These are phyloP conservation scores for Drosophila obscura DNA, from an alignment of 1,140 invertebrate species.

Conservation along the genomic window DNA sequence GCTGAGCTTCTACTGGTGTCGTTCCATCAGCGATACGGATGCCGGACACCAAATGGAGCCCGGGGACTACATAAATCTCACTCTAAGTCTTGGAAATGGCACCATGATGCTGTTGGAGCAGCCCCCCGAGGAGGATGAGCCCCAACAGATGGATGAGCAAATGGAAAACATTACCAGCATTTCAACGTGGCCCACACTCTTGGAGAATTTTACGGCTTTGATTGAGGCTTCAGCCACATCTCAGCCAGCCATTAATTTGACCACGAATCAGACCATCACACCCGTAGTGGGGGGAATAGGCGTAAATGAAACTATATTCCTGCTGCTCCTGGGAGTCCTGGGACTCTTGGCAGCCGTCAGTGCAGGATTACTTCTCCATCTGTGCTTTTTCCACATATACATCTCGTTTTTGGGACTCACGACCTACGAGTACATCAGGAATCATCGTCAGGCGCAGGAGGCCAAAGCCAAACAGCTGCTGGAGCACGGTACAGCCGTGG, in stretches of 20 bases:
- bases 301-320: conserved; percentile 86
- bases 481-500: conserved; percentile 32
- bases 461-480: conserved; percentile 65
- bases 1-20: conserved; percentile 84
- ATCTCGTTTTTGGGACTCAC: conserved; percentile 93
- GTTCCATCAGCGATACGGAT: conserved; percentile 1
- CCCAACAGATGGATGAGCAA: conserved; percentile 18
- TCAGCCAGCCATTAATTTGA: conserved; percentile 6
- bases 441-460: conserved; percentile 85
- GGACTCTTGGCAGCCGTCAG: conserved; percentile 90
- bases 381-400: conserved; percentile 95
- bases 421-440: conserved; percentile 94
- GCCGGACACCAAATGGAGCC: conserved; percentile 15
- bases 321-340: conserved; percentile 87
- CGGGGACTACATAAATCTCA: conserved; percentile 66
- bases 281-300: conserved; percentile 68
- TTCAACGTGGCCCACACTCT: conserved; percentile 58
- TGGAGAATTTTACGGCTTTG: conserved; percentile 62
- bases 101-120: conserved; percentile 63
- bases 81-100: conserved; percentile 57
- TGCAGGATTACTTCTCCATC: conserved; percentile 91
- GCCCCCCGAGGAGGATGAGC: background rate
- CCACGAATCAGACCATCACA: conserved; percentile 45
- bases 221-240: conserved; percentile 30
- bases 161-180: conserved; percentile 33